Evolutionary conservation across 1,140 invertebrate species (phyloP), one percentile per base, ranked within the genome.

Genomic region (Campoletis sonorensis): DNA sequence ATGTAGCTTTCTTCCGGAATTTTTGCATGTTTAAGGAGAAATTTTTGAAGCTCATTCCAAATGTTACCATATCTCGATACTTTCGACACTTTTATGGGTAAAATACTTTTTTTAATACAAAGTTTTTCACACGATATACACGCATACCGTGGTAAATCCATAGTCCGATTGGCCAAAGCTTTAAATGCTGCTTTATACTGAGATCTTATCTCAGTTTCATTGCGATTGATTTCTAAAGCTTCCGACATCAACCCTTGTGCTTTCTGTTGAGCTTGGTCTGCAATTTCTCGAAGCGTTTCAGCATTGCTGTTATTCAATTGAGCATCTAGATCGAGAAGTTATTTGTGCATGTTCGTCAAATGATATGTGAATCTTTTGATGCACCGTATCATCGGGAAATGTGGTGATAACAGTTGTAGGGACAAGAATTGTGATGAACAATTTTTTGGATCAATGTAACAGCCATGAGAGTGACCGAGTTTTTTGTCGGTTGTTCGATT

Each of bases 391-490:
- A 3, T 30, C 13, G 79, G 68, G 61, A 15, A 80, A 80, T 80
- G 80, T 8, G 73, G 73, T 1, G 80, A 27, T 51, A 81, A 64
- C 7, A 81, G 51, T 70, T 81, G 11, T 4, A 67, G 11, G 11
- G 64, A 33, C 40, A 81, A 33, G 45, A 81, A 76, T 30, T 30
- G 37, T 18, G 80, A 76, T 10, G 18, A 13, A 49, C 80, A 81
- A 45, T 1, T 7, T 27, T 18, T 51, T n/a, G 71, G n/a, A n/a
- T n/a, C n/a, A n/a, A n/a, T n/a, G n/a, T n/a, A n/a, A n/a, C n/a
- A n/a, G n/a, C n/a, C n/a, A n/a, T 64, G 61, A n/a, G 64, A 67
- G 51, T 81, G 73, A 16, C 80, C 80, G 4, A 37, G 30, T 76
- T 76, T 81, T 26, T 68, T n/a, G 49, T 18, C 10, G 15, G 27